phyloP scores from a whole-genome alignment of 2,797 vertebrate genomes.

The Chaunax sp. region DNA sequence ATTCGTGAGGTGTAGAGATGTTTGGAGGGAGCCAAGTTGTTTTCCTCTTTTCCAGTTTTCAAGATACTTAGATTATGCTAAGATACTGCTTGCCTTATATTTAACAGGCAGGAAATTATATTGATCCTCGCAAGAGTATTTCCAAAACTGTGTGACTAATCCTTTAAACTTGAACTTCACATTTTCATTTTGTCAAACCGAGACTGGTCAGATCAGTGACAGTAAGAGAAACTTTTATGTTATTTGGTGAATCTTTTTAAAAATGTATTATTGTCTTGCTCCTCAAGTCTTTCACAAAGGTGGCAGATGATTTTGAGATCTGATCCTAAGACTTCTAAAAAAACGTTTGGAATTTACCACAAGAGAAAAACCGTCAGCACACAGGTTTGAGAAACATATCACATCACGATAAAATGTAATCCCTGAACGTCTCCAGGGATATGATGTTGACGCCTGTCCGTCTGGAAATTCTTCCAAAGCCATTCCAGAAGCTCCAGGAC shows the following conservation, averaged over 20 bases:
- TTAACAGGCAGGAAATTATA: background rate
- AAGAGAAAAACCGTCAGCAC: conserved; percentile 29
- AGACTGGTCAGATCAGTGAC: no score
- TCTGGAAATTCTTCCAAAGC: conserved; percentile 70
- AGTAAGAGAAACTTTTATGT: no score
- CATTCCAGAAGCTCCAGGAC: conserved; percentile 59
- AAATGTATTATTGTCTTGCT: background rate
- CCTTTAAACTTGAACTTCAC: background rate
- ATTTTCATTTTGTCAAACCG: background rate
- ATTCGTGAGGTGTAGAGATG: background rate
- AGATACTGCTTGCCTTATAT: background rate
- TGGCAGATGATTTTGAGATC: conserved; percentile 29
- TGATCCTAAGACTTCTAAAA: conserved; percentile 6
- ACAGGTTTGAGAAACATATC: conserved; percentile 33
- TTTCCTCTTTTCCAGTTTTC: background rate
- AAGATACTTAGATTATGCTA: background rate
- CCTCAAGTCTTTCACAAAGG: background rate
- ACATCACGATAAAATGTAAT: conserved; percentile 54
- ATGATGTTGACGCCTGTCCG: conserved; percentile 67
- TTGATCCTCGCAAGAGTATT: background rate
- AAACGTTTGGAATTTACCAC: conserved; percentile 20
- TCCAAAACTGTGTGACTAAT: background rate
- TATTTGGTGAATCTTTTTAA: background rate
- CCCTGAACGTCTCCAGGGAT: conserved; percentile 46
- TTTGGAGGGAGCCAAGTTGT: no score